Percentiles rank a stretch among this genome's conserved stretches.
phyloP scores from a whole-genome alignment of 2,888 invertebrate species.

The Keiferia lycopersicella region DNA sequence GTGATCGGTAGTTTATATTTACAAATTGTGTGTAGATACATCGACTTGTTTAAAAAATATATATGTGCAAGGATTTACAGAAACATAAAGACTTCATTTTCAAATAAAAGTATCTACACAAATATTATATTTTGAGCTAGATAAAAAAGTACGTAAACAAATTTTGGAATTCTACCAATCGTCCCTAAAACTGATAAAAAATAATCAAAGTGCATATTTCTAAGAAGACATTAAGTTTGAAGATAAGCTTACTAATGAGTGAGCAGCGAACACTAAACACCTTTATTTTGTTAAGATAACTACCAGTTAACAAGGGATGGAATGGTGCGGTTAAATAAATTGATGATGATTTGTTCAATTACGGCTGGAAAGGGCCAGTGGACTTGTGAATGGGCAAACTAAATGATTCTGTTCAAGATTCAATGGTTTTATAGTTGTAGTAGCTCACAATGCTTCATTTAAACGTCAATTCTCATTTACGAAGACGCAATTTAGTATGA shows the following conservation, averaged over 20 bases:
- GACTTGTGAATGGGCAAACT: conserved; percentile 31
- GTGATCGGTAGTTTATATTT: too few species aligned
- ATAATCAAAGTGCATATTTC: conserved; percentile 22
- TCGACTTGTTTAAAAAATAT: too few species aligned
- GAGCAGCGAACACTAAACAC: conserved; percentile 29
- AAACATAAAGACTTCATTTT: too few species aligned
- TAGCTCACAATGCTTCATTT: background rate
- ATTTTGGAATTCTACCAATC: background rate
- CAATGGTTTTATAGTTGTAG: conserved; percentile 8
- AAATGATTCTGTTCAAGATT: conserved; percentile 20
- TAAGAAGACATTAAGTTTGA: conserved; percentile 15
- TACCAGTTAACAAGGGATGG: conserved; percentile 39
- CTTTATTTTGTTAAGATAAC: conserved; percentile 62
- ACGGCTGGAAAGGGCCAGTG: conserved; percentile 57
- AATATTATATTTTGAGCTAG: background rate
- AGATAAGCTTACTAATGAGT: conserved; percentile 37
- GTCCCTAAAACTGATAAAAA: conserved; percentile 1
- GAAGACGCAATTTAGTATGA: background rate
- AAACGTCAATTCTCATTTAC: background rate
- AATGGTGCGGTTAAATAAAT: conserved; percentile 54
- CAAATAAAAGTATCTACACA: too few species aligned
- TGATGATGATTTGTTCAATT: conserved; percentile 73
- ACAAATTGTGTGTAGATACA: too few species aligned
- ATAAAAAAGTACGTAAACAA: background rate
- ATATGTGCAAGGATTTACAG: too few species aligned